A percentile compares a stretch with the other conserved stretches of the same genome.
phyloP scores from a whole-genome alignment of 2,113 vertebrate species.

The Muntiacus muntjak region DNA sequence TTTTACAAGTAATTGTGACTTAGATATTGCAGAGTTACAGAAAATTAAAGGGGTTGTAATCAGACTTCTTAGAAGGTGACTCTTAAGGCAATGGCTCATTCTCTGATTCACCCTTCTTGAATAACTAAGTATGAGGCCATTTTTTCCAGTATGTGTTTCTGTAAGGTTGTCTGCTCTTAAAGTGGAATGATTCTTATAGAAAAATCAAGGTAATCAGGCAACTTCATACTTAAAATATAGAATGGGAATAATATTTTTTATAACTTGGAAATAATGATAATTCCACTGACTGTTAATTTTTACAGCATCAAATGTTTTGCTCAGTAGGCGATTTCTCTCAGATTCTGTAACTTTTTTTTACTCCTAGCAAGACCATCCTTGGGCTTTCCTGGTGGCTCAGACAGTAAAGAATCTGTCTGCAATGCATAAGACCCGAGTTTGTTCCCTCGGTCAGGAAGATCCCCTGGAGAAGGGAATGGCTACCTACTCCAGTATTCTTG shows the following conservation, averaged over 20 bases:
- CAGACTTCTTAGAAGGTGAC: conserved; percentile 1
- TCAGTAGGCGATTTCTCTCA: background rate
- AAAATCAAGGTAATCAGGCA: background rate
- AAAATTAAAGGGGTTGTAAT: background rate
- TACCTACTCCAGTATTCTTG: background rate
- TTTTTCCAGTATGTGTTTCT: background rate
- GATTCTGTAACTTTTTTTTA: background rate
- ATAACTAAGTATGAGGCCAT: background rate
- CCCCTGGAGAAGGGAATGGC: background rate
- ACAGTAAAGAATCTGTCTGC: background rate
- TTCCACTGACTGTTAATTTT: background rate
- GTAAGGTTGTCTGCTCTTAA: background rate
- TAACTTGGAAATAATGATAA: background rate
- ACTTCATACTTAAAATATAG: background rate
- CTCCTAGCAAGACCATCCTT: background rate
- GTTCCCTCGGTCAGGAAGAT: background rate
- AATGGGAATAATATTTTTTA: background rate
- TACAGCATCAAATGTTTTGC: background rate
- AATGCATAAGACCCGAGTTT: background rate
- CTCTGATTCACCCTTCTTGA: background rate
- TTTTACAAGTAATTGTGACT: conserved; percentile 18
- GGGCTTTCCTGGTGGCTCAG: background rate
- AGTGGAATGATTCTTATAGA: background rate
- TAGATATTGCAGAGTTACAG: background rate
- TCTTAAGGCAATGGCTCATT: background rate